Evolutionary conservation across 2,113 vertebrate species (phyloP), one percentile per base, ranked within the genome.

Genomic region (Desmodus rotundus): DNA sequence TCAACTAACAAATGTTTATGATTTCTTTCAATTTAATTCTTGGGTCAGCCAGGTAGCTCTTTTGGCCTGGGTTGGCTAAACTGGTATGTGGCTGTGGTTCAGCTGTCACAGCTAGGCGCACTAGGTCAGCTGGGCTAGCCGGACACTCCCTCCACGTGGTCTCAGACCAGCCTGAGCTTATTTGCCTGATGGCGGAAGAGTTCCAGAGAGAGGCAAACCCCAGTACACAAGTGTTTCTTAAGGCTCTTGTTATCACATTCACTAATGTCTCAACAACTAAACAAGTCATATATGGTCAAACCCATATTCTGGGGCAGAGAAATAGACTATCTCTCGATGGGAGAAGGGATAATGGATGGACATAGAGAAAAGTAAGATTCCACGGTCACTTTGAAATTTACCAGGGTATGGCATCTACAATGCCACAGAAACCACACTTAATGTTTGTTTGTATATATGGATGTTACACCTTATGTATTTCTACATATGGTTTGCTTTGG

Each of bases 121-220:
- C 8, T 24, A 19, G 19, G 4, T 9, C 24, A 76, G 6, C 10
- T 28, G 15, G 11, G 36, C 63, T n/a, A 41, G 26, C 36, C 19
- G 14, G 5, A 52, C 1, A 2, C 2, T 4, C 4, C 13, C 3
- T 36, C 19, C 2, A 4, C 2, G 9, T 41, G 19, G 2, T 72
- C 41, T 54, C 1, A 15, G 24, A 0, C 16, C 36, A 82, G 7
- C 28, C 17, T n/a, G 24, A 26, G 9, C 24, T 63, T 58, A 61
- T 78, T 82, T 2, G 13, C 1, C 0, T 10, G 31, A 67, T 12
- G 2, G 26, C 10, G 26, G 47, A 54, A 78, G 7, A 80, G 15
- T 28, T 52, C 2, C 47, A 70, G 11, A 36, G 31, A 74, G 13
- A 58, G 9, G 26, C 8, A 41, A 63, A 4, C 1, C 5, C 7